Evolutionary conservation across 1,140 invertebrate species (phyloP).

Genomic region (Lineus longissimus): DNA sequence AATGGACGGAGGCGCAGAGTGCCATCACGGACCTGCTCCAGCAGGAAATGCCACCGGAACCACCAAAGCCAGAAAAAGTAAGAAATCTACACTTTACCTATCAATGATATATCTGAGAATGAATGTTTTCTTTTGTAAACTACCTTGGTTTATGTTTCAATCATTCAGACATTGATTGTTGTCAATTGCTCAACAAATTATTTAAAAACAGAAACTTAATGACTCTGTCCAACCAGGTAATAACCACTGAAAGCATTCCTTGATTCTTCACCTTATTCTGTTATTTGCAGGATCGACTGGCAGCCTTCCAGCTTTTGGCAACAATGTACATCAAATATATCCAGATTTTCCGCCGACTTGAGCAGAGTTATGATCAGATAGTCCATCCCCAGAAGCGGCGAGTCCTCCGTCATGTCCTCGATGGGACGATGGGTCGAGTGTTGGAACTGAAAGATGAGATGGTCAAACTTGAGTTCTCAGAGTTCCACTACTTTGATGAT

Average conservation of each 20-base stretch:
- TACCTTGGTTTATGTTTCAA: too few relatives aligned
- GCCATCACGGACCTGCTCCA: constrained; percentile 48
- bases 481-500: constrained; percentile 82
- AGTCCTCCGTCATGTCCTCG: constrained; percentile 73
- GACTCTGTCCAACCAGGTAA: too few relatives aligned
- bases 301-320: constrained; percentile 52
- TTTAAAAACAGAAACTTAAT: too few relatives aligned
- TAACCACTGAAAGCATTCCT: too few relatives aligned
- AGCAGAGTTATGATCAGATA: constrained; percentile 82
- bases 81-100: constrained; percentile 7
- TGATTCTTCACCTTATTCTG: not conserved
- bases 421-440: constrained; percentile 72
- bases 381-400: constrained; percentile 87
- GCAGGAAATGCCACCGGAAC: constrained; percentile 48
- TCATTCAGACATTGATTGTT: too few relatives aligned
- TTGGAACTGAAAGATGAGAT: constrained; percentile 70
- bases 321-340: constrained; percentile 75
- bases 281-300: constrained; percentile 45
- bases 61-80: constrained; percentile 53
- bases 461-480: constrained; percentile 78
- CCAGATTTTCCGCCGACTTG: constrained; percentile 68
- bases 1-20: constrained; percentile 53
- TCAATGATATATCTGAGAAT: not conserved
- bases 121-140: too few relatives aligned
- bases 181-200: too few relatives aligned